Conservation (phyloP, 2,113 vertebrate genomes). For the Takifugu flavidus region DNA sequence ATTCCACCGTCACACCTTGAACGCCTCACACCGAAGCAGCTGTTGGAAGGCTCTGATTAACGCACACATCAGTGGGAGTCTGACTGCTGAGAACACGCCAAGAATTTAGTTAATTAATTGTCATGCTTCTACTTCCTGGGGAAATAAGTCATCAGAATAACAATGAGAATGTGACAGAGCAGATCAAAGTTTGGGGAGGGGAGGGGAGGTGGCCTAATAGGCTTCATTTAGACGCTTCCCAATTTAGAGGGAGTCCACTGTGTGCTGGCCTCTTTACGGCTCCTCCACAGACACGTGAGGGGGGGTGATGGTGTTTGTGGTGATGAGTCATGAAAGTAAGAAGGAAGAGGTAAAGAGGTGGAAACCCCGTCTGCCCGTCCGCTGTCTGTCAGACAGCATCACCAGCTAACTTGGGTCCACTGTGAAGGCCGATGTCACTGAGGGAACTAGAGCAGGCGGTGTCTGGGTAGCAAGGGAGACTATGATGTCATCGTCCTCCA, state of each 20-base stretch:
- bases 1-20: no score
- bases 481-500: no score
- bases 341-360: neutral
- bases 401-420: no score
- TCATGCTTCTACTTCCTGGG: slow-evolving; percentile 18
- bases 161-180: slow-evolving; percentile 24
- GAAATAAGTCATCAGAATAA: slow-evolving; percentile 19
- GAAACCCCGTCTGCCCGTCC: slow-evolving; percentile 2
- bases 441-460: no score
- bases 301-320: neutral
- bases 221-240: slow-evolving; percentile 63
- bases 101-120: slow-evolving; percentile 28
- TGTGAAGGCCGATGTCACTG: no score
- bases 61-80: no score
- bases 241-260: slow-evolving; percentile 60
- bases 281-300: slow-evolving; percentile 33
- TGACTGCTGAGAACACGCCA: no score
- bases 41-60: no score
- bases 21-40: no score
- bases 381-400: neutral
- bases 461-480: no score
- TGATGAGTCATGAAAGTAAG: slow-evolving; percentile 34
- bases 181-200: slow-evolving; percentile 15
- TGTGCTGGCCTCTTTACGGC: slow-evolving; percentile 63
- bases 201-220: slow-evolving; percentile 38